phyloP scores from a whole-genome alignment of 1,140 invertebrate species.

The Neotoxoptera formosana region DNA sequence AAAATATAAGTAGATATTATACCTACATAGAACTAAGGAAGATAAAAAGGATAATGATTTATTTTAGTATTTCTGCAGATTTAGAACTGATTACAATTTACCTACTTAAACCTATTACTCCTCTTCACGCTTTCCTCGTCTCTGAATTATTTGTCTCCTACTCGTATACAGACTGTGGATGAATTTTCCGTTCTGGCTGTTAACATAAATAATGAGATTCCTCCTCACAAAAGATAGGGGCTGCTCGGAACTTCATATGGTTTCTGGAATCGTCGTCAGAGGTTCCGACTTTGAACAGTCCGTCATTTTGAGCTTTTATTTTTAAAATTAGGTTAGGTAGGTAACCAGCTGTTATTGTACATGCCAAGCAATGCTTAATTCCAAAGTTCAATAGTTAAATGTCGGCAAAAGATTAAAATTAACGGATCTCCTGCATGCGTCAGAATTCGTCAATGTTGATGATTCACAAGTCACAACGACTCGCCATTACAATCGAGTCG shows the following conservation, averaged over 20 bases:
- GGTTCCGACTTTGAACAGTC: neutral
- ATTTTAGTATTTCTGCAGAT: no score
- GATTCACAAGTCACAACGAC: neutral
- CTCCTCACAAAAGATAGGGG: neutral
- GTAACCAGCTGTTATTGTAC: neutral
- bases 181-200: neutral
- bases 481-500: neutral
- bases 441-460: neutral
- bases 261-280: neutral
- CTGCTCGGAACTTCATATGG: neutral
- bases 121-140: neutral
- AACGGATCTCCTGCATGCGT: neutral
- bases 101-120: neutral
- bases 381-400: neutral
- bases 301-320: neutral
- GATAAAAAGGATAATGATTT: neutral
- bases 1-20: neutral
- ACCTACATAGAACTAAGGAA: neutral
- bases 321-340: neutral
- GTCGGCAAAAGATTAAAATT: neutral
- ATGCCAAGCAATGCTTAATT: neutral
- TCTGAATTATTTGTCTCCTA: neutral
- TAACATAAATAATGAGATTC: neutral
- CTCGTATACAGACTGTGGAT: neutral
- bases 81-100: neutral